These are phyloP conservation scores for Phyllostomus discolor DNA, from an alignment of 2,113 vertebrate genomes.

Conservation along the genomic window DNA sequence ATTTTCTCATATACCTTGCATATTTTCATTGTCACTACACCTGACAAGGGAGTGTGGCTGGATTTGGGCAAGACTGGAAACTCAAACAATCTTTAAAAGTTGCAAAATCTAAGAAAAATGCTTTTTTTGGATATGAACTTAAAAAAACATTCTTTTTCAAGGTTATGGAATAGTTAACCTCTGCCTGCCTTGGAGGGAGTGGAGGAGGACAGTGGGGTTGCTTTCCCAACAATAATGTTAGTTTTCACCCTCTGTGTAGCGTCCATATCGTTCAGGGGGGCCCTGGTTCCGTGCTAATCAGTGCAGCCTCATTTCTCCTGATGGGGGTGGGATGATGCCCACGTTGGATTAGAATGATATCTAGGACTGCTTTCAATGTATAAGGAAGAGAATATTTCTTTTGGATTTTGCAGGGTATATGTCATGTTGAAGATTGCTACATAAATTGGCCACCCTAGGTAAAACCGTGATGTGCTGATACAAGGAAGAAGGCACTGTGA, in stretches of 20 bases:
- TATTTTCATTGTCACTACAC: background rate
- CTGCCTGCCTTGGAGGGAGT: background rate
- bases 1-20: background rate
- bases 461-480: background rate
- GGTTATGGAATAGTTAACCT: background rate
- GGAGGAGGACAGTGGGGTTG: background rate
- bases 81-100: background rate
- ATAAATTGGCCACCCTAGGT: background rate
- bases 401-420: background rate
- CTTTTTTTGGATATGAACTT: background rate
- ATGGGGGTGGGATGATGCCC: too few species aligned
- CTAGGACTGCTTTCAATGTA: background rate
- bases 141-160: background rate
- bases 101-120: background rate
- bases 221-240: background rate
- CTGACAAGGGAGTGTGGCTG: background rate
- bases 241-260: background rate
- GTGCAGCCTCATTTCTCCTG: background rate
- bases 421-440: background rate
- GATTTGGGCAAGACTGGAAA: background rate
- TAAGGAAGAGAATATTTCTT: background rate
- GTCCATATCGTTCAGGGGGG: background rate
- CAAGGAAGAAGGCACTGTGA: background rate
- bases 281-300: too few species aligned
- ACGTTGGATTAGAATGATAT: background rate